Percentiles rank a stretch among this genome's conserved stretches.
Evolutionary conservation across 2,113 vertebrate genomes (phyloP).

Genomic region (Trochalopteron elliotii): DNA sequence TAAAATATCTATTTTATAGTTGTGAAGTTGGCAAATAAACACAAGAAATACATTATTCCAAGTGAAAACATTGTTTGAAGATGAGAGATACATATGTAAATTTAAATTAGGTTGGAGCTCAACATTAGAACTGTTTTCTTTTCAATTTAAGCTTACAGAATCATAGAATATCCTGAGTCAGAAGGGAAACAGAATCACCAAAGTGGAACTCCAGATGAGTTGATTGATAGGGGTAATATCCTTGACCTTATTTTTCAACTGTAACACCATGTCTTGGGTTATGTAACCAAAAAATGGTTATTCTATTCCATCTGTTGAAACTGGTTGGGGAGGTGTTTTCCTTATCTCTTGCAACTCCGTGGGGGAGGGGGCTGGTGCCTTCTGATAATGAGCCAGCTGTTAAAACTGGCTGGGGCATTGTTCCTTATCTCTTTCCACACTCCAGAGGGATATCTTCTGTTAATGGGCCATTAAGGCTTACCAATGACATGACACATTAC

Average conservation of each 20-base stretch:
- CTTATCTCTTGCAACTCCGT: too few relatives aligned
- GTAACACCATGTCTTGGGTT: background rate
- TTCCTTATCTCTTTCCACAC: too few relatives aligned
- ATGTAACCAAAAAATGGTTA: too few relatives aligned
- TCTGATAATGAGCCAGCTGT: too few relatives aligned
- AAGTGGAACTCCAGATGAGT: background rate
- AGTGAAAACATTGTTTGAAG: constrained; percentile 5
- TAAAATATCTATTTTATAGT: constrained; percentile 1
- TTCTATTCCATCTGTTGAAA: too few relatives aligned
- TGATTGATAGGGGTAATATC: background rate
- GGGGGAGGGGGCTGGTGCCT: too few relatives aligned
- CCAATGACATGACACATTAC: too few relatives aligned
- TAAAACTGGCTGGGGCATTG: too few relatives aligned
- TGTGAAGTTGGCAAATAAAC: constrained; percentile 46
- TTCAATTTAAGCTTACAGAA: background rate
- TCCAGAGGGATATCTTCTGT: too few relatives aligned
- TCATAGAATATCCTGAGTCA: background rate
- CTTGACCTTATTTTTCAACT: background rate
- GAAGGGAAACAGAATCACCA: background rate
- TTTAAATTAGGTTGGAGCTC: background rate
- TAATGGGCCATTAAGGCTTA: too few relatives aligned
- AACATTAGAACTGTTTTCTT: background rate
- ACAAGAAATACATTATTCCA: background rate
- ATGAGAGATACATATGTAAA: background rate
- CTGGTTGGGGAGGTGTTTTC: too few relatives aligned